Base-by-base conservation (phyloP, 2,113 vertebrate genomes). In the Rhipidura dahli region DNA sequence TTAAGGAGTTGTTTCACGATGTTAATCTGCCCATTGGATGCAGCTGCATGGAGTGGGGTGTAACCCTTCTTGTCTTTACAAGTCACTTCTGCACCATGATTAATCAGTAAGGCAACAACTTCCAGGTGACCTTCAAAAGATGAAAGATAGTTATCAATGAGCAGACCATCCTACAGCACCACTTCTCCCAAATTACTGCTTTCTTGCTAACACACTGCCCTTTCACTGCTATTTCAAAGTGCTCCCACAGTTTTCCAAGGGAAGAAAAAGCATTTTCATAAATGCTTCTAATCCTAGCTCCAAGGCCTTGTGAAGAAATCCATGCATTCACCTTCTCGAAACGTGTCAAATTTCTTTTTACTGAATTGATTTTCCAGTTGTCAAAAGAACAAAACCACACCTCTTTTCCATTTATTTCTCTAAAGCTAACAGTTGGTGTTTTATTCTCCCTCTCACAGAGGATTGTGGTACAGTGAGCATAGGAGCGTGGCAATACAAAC, bases 21-120 rank as follows among this genome's bases (percentile, higher is more conserved):
- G 6, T 95, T 97, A 72, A 99, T 99, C 97, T 99, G 98, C 42
- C 99, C 99, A 3, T 98, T 99, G 95, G 99, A 99, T 65, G 99
- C 99, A 3, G 99, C 99, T 2, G 99, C 98, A 28, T 99, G 99
- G 27, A 99, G 98, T 1, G 99, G 98, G 8, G 99, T 99, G 97
- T 99, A 99, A 35, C 99, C 99, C 40, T 99, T 98, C 97, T 99
- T 99, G 97, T 99, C 99, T 94, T 99, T 99, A 91, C 99, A 99
- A 87, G 98, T 98, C 92, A 99, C 97, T 97, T 99, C 99, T 3
- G 99, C 99, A 18, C 99, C 99, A 21, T 99, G 99, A 91, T 97
- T 99, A 95, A 99, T 98, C 96, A 99, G 97, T 96, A 99, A 97
- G 57, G 98, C 98, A 96, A 99, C 99, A 33, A 99, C 98, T 6